Evolutionary conservation across 1,140 invertebrate genomes (phyloP), one percentile per base, ranked within the genome.

Genomic region (Drosophila arawakana): DNA sequence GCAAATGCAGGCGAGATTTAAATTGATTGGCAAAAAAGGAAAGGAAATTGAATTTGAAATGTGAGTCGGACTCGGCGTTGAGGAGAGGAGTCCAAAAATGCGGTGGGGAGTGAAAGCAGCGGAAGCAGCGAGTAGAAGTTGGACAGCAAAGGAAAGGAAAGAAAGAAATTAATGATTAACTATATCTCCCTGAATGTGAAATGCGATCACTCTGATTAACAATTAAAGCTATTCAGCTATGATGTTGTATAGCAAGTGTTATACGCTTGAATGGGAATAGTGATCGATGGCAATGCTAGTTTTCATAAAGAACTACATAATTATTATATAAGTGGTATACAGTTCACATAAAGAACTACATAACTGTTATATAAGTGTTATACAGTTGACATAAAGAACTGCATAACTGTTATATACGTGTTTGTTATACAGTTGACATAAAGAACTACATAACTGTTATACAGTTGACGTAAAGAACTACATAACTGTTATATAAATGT

Each of bases 11-110:
- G 83, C 60, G 70, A 67, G 76, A 86, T 77, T 77, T 54, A 77
- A 86, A 89, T 89, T 86, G 84, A 86, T 86, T 88, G 79, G 76
- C 76, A 73, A 54, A 80, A 30, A 30, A 62, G 79, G 79, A 86
- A 82, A 81, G 82, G 79, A 86, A 86, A 86, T 81, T 79, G 76
- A 82, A 88, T 88, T 88, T 76, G 65, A 66, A 85, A 82, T 88
- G 59, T 11, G 43, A 25, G 21, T n/a, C 10, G 11, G 13, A 46
- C 1, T 41, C n/a, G n/a, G 30, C 7, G 2, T 2, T 21, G 18
- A 1, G 18, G 18, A 21, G 3, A 61, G 46, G 50, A 37, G 39
- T 13, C 11, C 52, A 44, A 43, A 13, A 13, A 6, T 10, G 18
- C 34, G 71, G 30, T 30, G 46, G 62, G 50, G 11, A 25, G 74